Evolutionary conservation across 2,888 invertebrate species (phyloP).

Genomic region (Calliopum simillimum): DNA sequence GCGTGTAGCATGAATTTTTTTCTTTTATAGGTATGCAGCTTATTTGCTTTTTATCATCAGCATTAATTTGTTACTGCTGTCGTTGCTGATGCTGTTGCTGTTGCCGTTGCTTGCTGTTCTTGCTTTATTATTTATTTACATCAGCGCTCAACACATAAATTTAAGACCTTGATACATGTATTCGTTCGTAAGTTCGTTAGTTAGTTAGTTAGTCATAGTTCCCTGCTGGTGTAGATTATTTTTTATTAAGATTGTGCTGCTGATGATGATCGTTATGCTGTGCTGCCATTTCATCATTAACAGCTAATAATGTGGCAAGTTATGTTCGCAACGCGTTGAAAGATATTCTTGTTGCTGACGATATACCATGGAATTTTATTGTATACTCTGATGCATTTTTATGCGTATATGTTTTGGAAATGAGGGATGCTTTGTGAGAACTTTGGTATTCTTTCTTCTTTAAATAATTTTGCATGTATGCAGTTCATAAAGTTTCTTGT

Average conservation of each 20-base stretch:
- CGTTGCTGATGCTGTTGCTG: neutral
- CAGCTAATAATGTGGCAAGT: conserved; percentile 21
- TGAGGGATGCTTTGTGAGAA: too few species aligned
- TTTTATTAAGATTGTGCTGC: neutral
- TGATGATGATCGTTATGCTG: conserved; percentile 6
- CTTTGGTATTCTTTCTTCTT: too few species aligned
- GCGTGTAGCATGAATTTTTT: neutral
- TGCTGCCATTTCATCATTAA: conserved; percentile 16
- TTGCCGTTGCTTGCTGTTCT: conserved; percentile 6
- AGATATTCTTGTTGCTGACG: conserved; percentile 1
- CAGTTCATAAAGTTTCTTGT: too few species aligned
- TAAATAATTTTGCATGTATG: too few species aligned
- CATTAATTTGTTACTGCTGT: neutral
- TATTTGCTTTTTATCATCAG: neutral
- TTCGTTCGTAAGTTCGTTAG: neutral
- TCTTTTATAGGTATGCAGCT: neutral
- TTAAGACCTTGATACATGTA: neutral
- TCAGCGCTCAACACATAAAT: neutral
- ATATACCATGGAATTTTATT: neutral
- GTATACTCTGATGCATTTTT: neutral
- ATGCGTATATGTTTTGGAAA: too few species aligned
- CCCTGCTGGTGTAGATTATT: neutral
- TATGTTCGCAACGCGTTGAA: conserved; percentile 2
- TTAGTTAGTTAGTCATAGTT: too few species aligned
- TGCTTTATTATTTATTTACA: conserved; percentile 8